Conservation (phyloP, 2,113 vertebrate genomes). For the Pogona vitticeps region DNA sequence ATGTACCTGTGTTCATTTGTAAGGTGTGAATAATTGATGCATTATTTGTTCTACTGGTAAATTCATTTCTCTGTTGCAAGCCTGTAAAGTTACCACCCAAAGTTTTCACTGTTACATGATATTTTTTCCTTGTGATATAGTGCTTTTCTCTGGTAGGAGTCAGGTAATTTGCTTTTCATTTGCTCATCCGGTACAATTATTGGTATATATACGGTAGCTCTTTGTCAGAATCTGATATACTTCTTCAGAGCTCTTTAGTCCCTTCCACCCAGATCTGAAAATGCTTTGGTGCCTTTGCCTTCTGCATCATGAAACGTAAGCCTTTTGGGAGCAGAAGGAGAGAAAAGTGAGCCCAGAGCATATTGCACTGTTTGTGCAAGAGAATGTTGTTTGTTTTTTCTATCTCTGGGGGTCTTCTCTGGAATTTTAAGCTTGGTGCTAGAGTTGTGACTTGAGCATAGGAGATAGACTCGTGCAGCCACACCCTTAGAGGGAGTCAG, state of each 20-base stretch:
- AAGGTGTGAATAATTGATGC: background rate
- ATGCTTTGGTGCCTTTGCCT: background rate
- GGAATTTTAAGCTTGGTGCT: background rate
- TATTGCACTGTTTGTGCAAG: background rate
- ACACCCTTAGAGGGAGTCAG: constrained; percentile 73
- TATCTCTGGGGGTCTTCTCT: constrained; percentile 24
- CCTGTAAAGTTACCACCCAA: background rate
- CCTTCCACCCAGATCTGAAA: background rate
- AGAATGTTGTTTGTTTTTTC: constrained; percentile 26
- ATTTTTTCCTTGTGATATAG: background rate
- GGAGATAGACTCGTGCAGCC: constrained; percentile 18
- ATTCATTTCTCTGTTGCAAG: background rate
- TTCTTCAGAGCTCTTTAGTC: background rate
- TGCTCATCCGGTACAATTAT: background rate
- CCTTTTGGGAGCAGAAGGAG: background rate
- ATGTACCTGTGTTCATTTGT: background rate
- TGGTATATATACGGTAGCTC: background rate
- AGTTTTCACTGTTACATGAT: background rate
- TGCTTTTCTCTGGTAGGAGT: background rate
- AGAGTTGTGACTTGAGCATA: background rate
- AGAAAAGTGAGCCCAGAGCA: background rate
- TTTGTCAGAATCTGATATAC: background rate
- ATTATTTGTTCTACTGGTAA: background rate
- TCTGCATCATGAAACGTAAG: background rate
- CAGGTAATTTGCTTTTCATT: background rate